Conservation (phyloP, 1,140 invertebrate genomes). For the Sitophilus oryzae region DNA sequence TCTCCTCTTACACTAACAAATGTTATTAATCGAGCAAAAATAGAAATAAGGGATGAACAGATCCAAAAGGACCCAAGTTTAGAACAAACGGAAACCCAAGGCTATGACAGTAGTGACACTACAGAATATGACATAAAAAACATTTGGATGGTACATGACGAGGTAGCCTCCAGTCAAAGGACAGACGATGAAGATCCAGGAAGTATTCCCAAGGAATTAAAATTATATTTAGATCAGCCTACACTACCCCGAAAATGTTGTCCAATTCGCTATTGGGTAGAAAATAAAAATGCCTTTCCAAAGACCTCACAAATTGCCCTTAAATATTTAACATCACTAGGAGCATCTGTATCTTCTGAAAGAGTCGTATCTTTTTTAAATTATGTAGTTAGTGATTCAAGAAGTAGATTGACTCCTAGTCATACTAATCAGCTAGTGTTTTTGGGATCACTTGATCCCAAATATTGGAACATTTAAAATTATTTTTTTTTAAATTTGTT, state of each 20-base stretch:
- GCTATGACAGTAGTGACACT: neutral
- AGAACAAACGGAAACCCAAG: neutral
- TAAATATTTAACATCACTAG: conserved; percentile 7
- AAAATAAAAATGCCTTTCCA: conserved; percentile 5
- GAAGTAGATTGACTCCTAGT: conserved; percentile 6
- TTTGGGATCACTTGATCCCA: neutral
- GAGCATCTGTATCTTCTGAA: conserved; percentile 6
- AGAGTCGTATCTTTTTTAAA: conserved; percentile 2
- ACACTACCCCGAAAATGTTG: neutral
- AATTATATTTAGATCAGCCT: conserved; percentile 7
- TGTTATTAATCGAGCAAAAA: conserved; percentile 2
- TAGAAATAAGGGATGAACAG: neutral
- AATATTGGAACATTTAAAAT: conserved; percentile 4
- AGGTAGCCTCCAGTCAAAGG: neutral
- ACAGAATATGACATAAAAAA: neutral
- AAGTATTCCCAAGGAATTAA: neutral
- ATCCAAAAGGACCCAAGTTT: neutral
- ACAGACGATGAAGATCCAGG: neutral
- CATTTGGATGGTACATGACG: conserved; percentile 1
- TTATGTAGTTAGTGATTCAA: neutral
- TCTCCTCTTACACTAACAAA: neutral
- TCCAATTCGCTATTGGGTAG: conserved; percentile 9
- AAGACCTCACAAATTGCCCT: conserved; percentile 1
- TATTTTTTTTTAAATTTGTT: too few relatives aligned
- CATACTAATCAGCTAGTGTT: conserved; percentile 3